Evolutionary conservation across 2,888 invertebrate species (phyloP).

Genomic region (Lordiphosa andalusiaca): DNA sequence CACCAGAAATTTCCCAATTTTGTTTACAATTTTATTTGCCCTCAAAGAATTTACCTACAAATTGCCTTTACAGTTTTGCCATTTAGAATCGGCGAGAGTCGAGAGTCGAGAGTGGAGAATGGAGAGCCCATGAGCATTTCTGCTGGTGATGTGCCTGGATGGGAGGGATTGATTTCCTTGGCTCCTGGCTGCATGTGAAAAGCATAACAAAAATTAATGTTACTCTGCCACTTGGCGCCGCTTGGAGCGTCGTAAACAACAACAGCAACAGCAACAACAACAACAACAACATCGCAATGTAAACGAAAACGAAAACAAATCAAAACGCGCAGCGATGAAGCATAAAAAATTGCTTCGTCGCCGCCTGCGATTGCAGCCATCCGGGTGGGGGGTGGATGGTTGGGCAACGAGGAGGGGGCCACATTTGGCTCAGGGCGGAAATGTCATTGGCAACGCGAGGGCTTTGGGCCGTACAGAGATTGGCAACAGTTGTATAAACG

Average conservation of each 20-base stretch:
- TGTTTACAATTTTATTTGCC: slow-evolving; percentile 3
- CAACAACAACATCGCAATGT: slow-evolving; percentile 29
- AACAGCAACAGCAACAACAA: slow-evolving; percentile 15
- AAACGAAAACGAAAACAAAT: slow-evolving; percentile 45
- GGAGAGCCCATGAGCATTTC: not conserved
- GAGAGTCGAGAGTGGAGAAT: not conserved
- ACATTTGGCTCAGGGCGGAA: slow-evolving; percentile 34
- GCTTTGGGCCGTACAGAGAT: slow-evolving; percentile 36
- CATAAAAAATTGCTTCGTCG: slow-evolving; percentile 59
- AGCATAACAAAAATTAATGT: slow-evolving; percentile 41
- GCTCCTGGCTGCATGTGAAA: too few species aligned
- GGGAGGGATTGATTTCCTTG: too few species aligned
- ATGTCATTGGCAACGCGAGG: slow-evolving; percentile 58
- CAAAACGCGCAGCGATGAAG: slow-evolving; percentile 52
- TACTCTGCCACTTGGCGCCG: slow-evolving; percentile 28
- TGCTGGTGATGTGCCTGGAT: too few species aligned
- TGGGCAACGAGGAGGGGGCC: not conserved
- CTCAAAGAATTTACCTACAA: slow-evolving; percentile 8
- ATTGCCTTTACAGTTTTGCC: too few species aligned
- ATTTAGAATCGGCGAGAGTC: slow-evolving; percentile 51
- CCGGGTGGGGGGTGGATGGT: not conserved
- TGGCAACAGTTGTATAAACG: slow-evolving; percentile 73
- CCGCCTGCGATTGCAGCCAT: slow-evolving; percentile 1
- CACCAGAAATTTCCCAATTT: too few species aligned
- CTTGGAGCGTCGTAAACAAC: slow-evolving; percentile 13